Evolutionary conservation across 2,113 vertebrate species (phyloP).

Genomic region (Caretta caretta): DNA sequence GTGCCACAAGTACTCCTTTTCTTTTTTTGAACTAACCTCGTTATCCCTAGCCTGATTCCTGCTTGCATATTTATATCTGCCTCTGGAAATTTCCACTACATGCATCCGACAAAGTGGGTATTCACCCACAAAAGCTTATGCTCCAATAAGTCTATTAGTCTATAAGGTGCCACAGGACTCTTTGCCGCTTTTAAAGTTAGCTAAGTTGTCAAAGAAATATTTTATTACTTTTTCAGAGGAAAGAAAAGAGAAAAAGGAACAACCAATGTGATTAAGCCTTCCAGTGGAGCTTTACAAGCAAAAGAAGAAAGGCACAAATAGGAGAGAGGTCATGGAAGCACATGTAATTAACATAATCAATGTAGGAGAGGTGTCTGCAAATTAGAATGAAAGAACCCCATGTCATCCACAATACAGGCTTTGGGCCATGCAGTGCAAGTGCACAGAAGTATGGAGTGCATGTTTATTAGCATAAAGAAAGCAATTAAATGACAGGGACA

Average conservation of each 20-base stretch:
- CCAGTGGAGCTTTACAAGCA: conserved; percentile 40
- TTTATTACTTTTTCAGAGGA: conserved; percentile 16
- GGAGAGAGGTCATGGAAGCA: background rate
- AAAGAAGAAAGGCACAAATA: conserved; percentile 63
- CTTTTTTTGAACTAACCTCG: too few species aligned
- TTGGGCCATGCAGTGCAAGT: background rate
- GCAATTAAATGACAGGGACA: background rate
- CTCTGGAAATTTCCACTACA: too few species aligned
- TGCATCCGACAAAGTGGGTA: too few species aligned
- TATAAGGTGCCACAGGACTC: too few species aligned
- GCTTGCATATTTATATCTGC: too few species aligned
- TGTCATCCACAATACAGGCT: conserved; percentile 36
- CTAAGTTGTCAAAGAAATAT: conserved; percentile 51
- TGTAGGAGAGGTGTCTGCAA: conserved; percentile 53
- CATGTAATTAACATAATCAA: conserved; percentile 72
- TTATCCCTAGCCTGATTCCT: too few species aligned
- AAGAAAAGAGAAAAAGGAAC: conserved; percentile 58
- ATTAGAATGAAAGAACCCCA: conserved; percentile 60
- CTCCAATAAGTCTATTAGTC: too few species aligned
- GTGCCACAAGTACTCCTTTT: too few species aligned
- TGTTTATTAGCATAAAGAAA: conserved; percentile 6
- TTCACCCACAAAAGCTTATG: too few species aligned
- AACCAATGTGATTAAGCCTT: conserved; percentile 57
- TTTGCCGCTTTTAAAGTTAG: background rate
- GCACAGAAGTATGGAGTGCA: background rate